phyloP scores from a whole-genome alignment of 2,113 vertebrate species.

The Gallinago media region DNA sequence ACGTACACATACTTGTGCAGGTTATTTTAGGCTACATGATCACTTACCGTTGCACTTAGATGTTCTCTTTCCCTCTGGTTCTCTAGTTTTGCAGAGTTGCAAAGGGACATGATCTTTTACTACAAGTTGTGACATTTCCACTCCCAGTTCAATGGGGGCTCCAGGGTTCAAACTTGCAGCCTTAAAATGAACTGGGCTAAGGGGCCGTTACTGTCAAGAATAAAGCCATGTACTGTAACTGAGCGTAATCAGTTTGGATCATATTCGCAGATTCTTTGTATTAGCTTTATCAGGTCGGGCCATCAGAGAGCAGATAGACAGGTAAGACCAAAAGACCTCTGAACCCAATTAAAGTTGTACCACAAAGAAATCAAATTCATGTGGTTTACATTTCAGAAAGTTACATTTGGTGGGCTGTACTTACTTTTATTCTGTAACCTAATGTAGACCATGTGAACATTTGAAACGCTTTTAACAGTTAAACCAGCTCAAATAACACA shows the following conservation, averaged over 20 bases:
- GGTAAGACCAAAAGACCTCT: conserved; percentile 82
- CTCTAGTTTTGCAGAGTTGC: background rate
- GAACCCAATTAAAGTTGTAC: conserved; percentile 85
- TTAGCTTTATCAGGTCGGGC: conserved; percentile 79
- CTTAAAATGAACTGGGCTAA: background rate
- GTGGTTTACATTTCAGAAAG: conserved; percentile 86
- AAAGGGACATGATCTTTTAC: background rate
- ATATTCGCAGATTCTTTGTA: conserved; percentile 73
- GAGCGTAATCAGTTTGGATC: conserved; percentile 44
- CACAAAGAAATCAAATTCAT: conserved; percentile 87
- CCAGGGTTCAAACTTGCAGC: background rate
- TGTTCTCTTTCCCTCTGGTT: background rate
- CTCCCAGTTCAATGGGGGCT: background rate
- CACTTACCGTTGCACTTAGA: background rate
- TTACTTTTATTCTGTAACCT: conserved; percentile 86
- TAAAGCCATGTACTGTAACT: conserved; percentile 50
- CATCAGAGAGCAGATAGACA: conserved; percentile 81
- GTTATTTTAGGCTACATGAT: background rate
- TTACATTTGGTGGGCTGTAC: conserved; percentile 84
- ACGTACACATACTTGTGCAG: background rate
- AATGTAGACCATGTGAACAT: conserved; percentile 88
- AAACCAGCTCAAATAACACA: conserved; percentile 86
- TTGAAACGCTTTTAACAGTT: conserved; percentile 86
- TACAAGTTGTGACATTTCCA: background rate
- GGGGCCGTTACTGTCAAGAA: background rate